These are phyloP conservation scores for Poeciliopsis gracilis DNA, from an alignment of 2,797 vertebrate genomes.

Conservation along the genomic window DNA sequence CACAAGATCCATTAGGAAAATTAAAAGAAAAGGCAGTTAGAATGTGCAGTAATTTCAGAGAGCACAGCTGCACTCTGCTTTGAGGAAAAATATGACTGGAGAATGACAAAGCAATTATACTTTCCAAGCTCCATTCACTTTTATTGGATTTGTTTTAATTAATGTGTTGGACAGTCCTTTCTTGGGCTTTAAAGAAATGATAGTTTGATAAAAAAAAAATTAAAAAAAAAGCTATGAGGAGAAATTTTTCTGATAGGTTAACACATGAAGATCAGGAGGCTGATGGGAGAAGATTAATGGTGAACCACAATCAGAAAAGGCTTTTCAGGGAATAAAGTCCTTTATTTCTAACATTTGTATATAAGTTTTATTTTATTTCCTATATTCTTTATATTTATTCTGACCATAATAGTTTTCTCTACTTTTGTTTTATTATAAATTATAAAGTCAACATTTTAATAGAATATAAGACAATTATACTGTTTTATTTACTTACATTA, in stretches of 20 bases:
- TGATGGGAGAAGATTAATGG: slow-evolving; percentile 29
- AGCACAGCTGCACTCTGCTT: slow-evolving; percentile 59
- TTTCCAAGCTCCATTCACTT: slow-evolving; percentile 60
- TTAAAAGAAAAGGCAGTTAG: slow-evolving; percentile 74
- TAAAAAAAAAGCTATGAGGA: slow-evolving; percentile 5
- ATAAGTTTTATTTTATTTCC: background rate
- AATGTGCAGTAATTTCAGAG: slow-evolving; percentile 66
- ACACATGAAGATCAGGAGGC: slow-evolving; percentile 35
- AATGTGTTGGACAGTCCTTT: slow-evolving; percentile 49
- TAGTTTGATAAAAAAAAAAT: background rate
- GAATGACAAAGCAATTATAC: slow-evolving; percentile 68
- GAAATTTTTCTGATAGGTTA: slow-evolving; percentile 44
- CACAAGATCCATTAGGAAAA: slow-evolving; percentile 80
- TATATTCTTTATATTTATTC: background rate
- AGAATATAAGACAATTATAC: background rate
- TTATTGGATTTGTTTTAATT: slow-evolving; percentile 65
- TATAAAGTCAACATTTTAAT: background rate
- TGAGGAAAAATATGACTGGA: slow-evolving; percentile 60
- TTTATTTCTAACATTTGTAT: background rate
- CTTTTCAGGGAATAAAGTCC: slow-evolving; percentile 23
- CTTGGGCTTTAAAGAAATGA: slow-evolving; percentile 40
- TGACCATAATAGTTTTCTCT: background rate
- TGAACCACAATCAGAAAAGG: slow-evolving; percentile 18
- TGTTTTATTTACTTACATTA: background rate
- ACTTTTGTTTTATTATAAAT: background rate